These are phyloP conservation scores for Habropoda laboriosa DNA, from an alignment of 1,140 invertebrate genomes.

Conservation along the genomic window DNA sequence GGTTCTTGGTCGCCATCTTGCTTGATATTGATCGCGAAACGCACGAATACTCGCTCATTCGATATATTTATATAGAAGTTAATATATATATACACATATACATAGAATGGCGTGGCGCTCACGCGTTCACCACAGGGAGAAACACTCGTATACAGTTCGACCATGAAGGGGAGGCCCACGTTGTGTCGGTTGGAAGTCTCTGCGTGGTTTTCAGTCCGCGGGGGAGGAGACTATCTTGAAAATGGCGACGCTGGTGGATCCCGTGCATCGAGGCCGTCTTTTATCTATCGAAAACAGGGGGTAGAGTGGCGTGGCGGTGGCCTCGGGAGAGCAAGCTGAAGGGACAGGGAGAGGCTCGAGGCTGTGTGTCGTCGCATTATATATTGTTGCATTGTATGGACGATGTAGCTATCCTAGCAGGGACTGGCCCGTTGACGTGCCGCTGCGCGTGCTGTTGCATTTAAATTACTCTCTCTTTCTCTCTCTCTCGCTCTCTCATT, in stretches of 20 bases:
- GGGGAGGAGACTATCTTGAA: constrained; percentile 79
- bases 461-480: constrained; percentile 30
- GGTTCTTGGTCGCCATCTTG: constrained; percentile 81
- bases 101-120: no score
- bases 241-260: constrained; percentile 73
- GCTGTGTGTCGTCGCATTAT: constrained; percentile 39
- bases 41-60: constrained; percentile 75
- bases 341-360: neutral
- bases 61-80: no score
- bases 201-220: constrained; percentile 62
- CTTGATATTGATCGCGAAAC: constrained; percentile 81
- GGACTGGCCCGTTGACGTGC: constrained; percentile 10
- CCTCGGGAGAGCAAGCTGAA: neutral
- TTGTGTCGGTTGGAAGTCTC: constrained; percentile 44
- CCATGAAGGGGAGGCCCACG: constrained; percentile 46
- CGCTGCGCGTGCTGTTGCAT: constrained; percentile 5
- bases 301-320: neutral
- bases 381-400: constrained; percentile 50
- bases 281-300: constrained; percentile 54
- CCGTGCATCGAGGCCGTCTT: constrained; percentile 50
- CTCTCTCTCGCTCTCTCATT: neutral
- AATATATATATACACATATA: neutral
- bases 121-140: constrained; percentile 5
- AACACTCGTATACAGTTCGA: constrained; percentile 4
- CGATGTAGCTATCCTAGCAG: constrained; percentile 43